A percentile compares a stretch with the other conserved stretches of the same genome.
Evolutionary conservation across 2,888 invertebrate species (phyloP).

Genomic region (Amiota minor): DNA sequence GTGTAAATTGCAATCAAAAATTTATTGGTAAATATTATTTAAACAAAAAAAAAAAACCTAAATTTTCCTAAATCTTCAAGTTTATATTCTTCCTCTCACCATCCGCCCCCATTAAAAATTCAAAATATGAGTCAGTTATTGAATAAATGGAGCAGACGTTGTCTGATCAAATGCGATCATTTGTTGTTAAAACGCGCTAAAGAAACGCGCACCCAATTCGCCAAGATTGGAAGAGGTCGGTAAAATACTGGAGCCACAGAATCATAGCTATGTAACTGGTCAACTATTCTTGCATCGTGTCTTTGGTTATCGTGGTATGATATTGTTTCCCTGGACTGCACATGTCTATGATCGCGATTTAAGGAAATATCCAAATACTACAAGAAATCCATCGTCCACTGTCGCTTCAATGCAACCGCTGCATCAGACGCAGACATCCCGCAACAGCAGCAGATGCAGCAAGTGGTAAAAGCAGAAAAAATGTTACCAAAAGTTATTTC

Average conservation of each 20-base stretch:
- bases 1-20: too few species aligned
- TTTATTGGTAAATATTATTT: too few species aligned
- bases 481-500: neutral
- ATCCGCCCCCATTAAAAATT: too few species aligned
- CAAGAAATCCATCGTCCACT: neutral
- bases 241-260: slow-evolving; percentile 88
- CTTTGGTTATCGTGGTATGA: slow-evolving; percentile 96
- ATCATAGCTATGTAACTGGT: slow-evolving; percentile 94
- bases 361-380: slow-evolving; percentile 77
- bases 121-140: neutral
- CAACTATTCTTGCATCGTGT: slow-evolving; percentile 95
- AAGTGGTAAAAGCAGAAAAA: neutral
- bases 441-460: neutral
- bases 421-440: neutral
- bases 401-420: neutral
- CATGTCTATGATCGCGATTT: slow-evolving; percentile 92
- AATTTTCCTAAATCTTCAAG: too few species aligned
- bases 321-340: slow-evolving; percentile 96
- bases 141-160: neutral
- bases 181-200: neutral
- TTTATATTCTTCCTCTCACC: too few species aligned
- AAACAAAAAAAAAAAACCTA: too few species aligned
- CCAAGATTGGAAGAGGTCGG: slow-evolving; percentile 94
- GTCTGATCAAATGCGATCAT: neutral
- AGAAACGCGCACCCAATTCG: slow-evolving; percentile 16